A percentile compares a stretch with the other conserved stretches of the same genome.
Conservation (phyloP, 2,113 vertebrate species). For the Laticauda laticaudata region DNA sequence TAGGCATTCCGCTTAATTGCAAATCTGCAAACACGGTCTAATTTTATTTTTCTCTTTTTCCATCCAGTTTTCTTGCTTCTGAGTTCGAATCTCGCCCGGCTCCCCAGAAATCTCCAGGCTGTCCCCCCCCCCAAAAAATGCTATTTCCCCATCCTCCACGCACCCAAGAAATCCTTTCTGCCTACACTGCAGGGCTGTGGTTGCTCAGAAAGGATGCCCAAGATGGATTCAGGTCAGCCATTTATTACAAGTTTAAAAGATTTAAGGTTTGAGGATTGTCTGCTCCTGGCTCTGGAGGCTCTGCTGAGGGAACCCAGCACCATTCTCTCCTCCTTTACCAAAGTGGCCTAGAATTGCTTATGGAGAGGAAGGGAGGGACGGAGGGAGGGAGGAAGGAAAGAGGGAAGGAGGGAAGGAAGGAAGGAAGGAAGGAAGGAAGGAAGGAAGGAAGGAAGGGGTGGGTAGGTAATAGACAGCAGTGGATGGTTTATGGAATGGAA, state of each 20-base stretch:
- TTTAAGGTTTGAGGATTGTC: not conserved
- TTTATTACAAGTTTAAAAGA: not conserved
- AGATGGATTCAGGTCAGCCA: not conserved
- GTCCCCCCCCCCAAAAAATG: fast-evolving
- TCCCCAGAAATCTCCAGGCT: not conserved
- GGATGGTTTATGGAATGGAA: too few species aligned
- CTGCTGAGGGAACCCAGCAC: not conserved
- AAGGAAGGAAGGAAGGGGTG: too few species aligned
- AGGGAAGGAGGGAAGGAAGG: too few species aligned
- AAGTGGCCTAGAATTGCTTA: too few species aligned
- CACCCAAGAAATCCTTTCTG: not conserved
- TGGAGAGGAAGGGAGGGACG: too few species aligned
- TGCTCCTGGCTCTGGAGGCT: not conserved
- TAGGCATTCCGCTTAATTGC: not conserved
- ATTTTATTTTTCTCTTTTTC: too few species aligned
- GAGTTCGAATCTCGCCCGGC: not conserved
- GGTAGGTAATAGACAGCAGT: too few species aligned
- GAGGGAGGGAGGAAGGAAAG: too few species aligned
- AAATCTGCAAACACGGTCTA: not conserved
- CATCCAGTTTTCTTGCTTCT: too few species aligned
- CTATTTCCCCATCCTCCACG: not conserved
- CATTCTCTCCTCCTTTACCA: too few species aligned
- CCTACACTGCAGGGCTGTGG: not conserved
- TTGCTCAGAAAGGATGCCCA: not conserved
- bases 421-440: too few species aligned